Percentiles rank a stretch among this genome's conserved stretches.
Evolutionary conservation across 1,140 invertebrate genomes (phyloP).

Genomic region (Panagrolaimus sp.): DNA sequence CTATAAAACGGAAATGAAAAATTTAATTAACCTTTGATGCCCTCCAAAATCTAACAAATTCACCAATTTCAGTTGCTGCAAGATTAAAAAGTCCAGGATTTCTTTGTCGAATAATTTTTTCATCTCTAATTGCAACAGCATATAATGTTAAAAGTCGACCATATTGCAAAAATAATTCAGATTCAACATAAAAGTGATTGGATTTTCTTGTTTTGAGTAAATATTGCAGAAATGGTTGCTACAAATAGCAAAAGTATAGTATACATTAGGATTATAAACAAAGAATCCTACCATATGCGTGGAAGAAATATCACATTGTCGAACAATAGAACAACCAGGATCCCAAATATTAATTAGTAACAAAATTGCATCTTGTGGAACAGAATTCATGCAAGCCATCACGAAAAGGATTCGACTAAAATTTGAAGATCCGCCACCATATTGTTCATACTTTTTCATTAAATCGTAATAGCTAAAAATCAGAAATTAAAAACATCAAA

Average conservation of each 20-base stretch:
- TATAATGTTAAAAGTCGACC: not conserved
- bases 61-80: not conserved
- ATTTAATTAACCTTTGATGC: not conserved
- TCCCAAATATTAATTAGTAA: conserved; percentile 4
- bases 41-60: not conserved
- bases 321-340: not conserved
- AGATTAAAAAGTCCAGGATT: conserved; percentile 3
- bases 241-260: not conserved
- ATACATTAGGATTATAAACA: not conserved
- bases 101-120: not conserved
- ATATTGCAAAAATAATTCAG: conserved; percentile 9
- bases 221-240: not conserved
- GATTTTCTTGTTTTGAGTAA: not conserved
- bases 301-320: not conserved
- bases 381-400: conserved; percentile 5
- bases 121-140: not conserved
- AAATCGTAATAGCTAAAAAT: conserved; percentile 6
- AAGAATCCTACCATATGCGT: not conserved
- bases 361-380: not conserved
- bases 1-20: too few relatives aligned
- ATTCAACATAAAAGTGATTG: not conserved
- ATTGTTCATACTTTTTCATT: conserved; percentile 13
- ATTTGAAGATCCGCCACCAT: not conserved
- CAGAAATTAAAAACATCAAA: not conserved
- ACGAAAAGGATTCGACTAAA: not conserved